Evolutionary conservation across 2,797 vertebrate species (phyloP).

Genomic region (Pangasius sanitwongsei): DNA sequence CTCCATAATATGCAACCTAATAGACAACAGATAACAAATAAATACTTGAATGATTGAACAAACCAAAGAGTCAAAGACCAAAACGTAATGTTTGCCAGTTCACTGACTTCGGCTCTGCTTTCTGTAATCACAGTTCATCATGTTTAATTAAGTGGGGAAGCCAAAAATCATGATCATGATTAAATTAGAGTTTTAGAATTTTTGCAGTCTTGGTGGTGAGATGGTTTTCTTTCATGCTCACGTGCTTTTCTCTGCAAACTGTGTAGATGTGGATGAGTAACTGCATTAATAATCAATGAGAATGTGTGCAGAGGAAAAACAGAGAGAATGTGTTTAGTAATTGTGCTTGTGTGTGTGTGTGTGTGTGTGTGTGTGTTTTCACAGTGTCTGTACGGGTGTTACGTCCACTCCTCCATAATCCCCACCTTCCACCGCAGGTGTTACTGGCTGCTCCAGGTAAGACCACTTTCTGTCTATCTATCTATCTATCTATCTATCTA

Average conservation of each 20-base stretch:
- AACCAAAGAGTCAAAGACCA: not conserved
- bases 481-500: not conserved
- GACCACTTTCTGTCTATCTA: constrained; percentile 56
- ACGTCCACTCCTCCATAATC: constrained; percentile 99
- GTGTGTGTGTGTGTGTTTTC: constrained; percentile 46
- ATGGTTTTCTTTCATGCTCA: not conserved
- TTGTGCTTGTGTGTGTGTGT: constrained; percentile 10
- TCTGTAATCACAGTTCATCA: constrained; percentile 10
- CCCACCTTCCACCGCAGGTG: constrained; percentile 98
- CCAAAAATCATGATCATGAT: not conserved
- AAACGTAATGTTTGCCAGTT: not conserved
- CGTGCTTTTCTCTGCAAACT: not conserved
- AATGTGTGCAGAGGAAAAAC: not conserved
- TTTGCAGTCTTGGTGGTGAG: not conserved
- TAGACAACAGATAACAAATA: not conserved
- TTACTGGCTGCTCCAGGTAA: constrained; percentile 99
- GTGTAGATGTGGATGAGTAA: not conserved
- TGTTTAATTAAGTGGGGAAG: constrained; percentile 14
- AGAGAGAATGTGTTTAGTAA: not conserved
- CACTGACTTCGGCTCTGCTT: not conserved
- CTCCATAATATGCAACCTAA: not conserved
- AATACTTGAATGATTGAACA: not conserved
- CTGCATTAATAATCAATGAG: constrained; percentile 11
- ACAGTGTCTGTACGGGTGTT: constrained; percentile 97
- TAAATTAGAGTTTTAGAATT: not conserved